Evolutionary conservation across 2,113 vertebrate species (phyloP).

Genomic region (Alligator sinensis): DNA sequence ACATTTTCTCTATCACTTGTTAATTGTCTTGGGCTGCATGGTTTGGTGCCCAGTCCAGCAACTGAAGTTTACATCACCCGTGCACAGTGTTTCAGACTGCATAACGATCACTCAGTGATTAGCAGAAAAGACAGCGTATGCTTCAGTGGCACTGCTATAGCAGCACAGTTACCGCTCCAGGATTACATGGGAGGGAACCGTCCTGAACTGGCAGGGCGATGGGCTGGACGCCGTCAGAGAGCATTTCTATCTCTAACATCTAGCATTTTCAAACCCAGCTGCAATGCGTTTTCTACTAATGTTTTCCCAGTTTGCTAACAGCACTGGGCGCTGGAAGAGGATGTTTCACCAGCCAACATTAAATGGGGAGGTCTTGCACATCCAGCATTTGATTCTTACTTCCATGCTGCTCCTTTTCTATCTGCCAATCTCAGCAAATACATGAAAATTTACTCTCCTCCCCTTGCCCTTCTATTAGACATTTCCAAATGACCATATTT

Average conservation of each 20-base stretch:
- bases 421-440: accelerated
- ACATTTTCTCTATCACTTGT: neutral
- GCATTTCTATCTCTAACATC: neutral
- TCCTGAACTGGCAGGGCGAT: neutral
- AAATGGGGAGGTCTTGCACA: neutral
- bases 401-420: neutral
- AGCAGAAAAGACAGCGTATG: accelerated
- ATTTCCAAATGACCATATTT: neutral
- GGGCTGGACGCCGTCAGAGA: neutral
- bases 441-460: neutral
- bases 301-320: neutral
- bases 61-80: neutral
- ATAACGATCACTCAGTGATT: accelerated
- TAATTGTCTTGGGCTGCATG: neutral
- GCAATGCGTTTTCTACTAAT: neutral
- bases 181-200: accelerated
- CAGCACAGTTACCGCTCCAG: neutral
- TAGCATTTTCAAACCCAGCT: neutral
- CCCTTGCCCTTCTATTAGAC: neutral
- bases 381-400: neutral
- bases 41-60: neutral
- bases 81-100: neutral
- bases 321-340: neutral
- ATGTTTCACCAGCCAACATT: neutral
- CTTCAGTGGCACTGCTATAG: neutral